Conservation (phyloP, 37 sponge, comb jelly and placozoan species). For the Chondrosia reniformis region DNA sequence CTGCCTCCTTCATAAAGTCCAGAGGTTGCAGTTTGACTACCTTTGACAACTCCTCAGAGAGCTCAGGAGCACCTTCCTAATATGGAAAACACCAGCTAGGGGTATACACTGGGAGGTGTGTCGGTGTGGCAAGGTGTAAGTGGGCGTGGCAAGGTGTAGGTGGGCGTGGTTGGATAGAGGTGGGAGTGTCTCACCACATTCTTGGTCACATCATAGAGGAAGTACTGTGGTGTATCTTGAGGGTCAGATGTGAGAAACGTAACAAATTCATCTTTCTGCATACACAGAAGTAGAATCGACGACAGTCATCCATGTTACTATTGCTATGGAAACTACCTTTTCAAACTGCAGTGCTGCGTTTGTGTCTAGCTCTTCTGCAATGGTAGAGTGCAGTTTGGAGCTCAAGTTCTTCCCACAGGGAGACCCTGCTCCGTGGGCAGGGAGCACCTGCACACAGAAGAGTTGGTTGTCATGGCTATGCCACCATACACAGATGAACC, state of each 20-base stretch:
- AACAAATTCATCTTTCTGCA: conserved; percentile 71
- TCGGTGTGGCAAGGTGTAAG: too few relatives aligned
- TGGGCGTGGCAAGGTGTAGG: too few relatives aligned
- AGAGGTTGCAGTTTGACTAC: conserved; percentile 16
- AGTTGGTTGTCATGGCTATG: background rate
- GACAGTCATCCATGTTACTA: background rate
- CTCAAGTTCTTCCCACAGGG: conserved; percentile 87
- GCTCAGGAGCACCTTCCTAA: conserved; percentile 44
- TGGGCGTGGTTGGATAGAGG: too few relatives aligned
- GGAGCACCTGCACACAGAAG: conserved; percentile 57
- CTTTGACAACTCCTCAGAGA: conserved; percentile 30
- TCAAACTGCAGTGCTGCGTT: conserved; percentile 74
- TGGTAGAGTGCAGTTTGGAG: conserved; percentile 70
- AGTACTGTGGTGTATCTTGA: conserved; percentile 63
- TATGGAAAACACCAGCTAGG: background rate
- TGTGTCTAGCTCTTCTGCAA: conserved; percentile 70
- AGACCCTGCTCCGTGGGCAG: conserved; percentile 91
- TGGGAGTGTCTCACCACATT: conserved; percentile 35
- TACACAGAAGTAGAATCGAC: conserved; percentile 2
- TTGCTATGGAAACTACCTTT: too few relatives aligned
- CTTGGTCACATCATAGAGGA: conserved; percentile 39
- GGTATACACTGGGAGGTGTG: background rate
- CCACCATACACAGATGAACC: background rate
- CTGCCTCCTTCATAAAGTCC: conserved; percentile 36
- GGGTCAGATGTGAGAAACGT: conserved; percentile 58